Evolutionary conservation across 2,113 vertebrate genomes (phyloP), one percentile per base, ranked within the genome.

Genomic region (Nycticryphes semicollaris): DNA sequence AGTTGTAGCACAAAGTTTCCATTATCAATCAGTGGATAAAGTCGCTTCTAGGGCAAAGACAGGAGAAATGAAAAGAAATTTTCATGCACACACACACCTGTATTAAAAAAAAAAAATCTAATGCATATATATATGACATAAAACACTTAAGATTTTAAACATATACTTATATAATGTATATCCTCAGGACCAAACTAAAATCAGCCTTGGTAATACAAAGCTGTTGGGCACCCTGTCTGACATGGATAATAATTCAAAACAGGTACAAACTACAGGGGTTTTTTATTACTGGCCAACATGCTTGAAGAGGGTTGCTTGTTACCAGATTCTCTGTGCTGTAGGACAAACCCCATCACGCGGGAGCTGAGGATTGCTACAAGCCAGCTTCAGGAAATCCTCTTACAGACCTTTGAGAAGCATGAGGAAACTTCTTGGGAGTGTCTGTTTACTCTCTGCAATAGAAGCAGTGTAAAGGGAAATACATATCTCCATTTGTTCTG

Each of bases 331-430:
- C 31, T 51, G 4, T 54, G 72, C 85, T 83, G 59, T 9, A 22
- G 35, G 39, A 51, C 56, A 91, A 41, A 62, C 33, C 50, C 54
- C 16, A 2, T 19, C 3, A 3, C 48, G 33, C 60, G 93, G 92
- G 82, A 85, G 27, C 76, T 93, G 92, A 47, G 83, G 56, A 96
- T 66, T 95, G 72, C 83, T 41, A 25, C 59, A 80, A 82, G 56
- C 51, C 92, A 95, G 79, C 90, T 94, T 81, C 94, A 96, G 94
- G 92, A 97, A 92, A 93, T 89, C 79, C 93, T 94, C 80, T 92
- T 33, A 70, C 31, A 63, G 76, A 21, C 76, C 68, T 84, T 63
- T 87, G 54, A 84, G 57, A 69, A 94, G 68, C 60, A 25, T 3
- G 27, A 90, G 66, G 79, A 90, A 90, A 64, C 50, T 25, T 6